Evolutionary conservation across 1,140 invertebrate species (phyloP), one percentile per base, ranked within the genome.

Genomic region (Drosophila arawakana): DNA sequence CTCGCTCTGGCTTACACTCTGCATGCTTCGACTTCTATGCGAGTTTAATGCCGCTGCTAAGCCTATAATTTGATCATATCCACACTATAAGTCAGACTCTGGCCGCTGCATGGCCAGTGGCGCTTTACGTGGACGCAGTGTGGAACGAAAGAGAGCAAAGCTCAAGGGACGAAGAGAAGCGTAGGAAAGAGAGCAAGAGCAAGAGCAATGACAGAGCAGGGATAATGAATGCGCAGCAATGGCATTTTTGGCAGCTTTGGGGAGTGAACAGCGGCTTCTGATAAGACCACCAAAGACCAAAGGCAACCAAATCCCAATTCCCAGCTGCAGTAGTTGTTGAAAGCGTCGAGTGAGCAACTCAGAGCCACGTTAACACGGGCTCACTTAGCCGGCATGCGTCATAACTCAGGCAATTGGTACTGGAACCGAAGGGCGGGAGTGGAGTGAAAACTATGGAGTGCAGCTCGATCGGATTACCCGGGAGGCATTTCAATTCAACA

Each of bases 1-100:
- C 25, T 52, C 11, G n/a, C n/a, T n/a, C n/a, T n/a, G n/a, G n/a
- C n/a, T n/a, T n/a, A n/a, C n/a, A 2, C 15, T 47, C 46, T 13
- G 44, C 10, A 25, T 43, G 55, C n/a, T 3, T 39, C 59, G 76
- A 73, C 67, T 62, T 88, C 84, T 75, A 88, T 88, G 83, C 84
- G 83, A 89, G 65, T 89, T 88, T 88, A 89, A 88, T 88, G 78
- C 84, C 30, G 68, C 77, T 54, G 67, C 77, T 67, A 89, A 89
- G 84, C 84, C 84, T 89, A 89, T 89, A 89, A 89, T 89, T 89
- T 89, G 84, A 89, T 89, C 80, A 78, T 88, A 91, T 91, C 88
- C 88, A 91, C 72, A 76, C 78, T 81, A 91, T 91, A 91, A 91
- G 78, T 91, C 88, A 84, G 50, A 30, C n/a, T 47, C 15, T 54